Evolutionary conservation across 2,113 vertebrate species (phyloP), one percentile per base, ranked within the genome.

Genomic region (Hippoglossus stenolepis): DNA sequence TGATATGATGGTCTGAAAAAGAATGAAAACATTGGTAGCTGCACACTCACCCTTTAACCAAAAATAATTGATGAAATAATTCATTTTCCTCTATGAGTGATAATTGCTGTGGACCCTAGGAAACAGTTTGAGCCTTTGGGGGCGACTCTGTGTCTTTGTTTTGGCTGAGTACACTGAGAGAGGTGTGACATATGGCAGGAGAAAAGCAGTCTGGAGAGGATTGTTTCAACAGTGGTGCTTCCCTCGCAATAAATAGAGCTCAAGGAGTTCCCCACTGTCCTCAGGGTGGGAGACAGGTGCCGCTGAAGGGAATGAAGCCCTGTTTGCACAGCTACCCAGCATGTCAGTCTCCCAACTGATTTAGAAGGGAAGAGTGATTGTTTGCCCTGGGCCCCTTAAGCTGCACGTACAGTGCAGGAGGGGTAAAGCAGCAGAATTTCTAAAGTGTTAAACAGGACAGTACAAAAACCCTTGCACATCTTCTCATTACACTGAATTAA

Each of bases 181-280:
- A 87, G 89, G 75, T 84, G 75, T 70, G 72, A 85, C 90, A 90
- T 94, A 90, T 93, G 91, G 88, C 74, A 72, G 86, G 40, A 87
- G 79, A 90, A 88, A 84, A 71, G 82, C 23, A 77, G 77, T 91
- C 91, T 79, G 83, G 70, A 80, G 84, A 85, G 87, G 67, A 81
- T 89, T 91, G 65, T 84, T 91, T 86, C 79, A 79, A 77, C 85
- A 83, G 72, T 62, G 73, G 75, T 70, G 74, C 77, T 82, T 56
- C 65, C 72, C 47, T 85, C 47, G 85, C 68, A 89, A 68, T 89
- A 83, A 83, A 85, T 75, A 70, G 61, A 60, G 75, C 73, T 84
- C 62, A 73, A 51, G 60, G 79, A 85, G 86, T 58, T 79, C 28
- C 38, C 70, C 69, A 54, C 65, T 49, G 31, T 79, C 86, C 79